Conservation (phyloP, 2,797 vertebrate species). For the Pyrrhura leucotis region DNA sequence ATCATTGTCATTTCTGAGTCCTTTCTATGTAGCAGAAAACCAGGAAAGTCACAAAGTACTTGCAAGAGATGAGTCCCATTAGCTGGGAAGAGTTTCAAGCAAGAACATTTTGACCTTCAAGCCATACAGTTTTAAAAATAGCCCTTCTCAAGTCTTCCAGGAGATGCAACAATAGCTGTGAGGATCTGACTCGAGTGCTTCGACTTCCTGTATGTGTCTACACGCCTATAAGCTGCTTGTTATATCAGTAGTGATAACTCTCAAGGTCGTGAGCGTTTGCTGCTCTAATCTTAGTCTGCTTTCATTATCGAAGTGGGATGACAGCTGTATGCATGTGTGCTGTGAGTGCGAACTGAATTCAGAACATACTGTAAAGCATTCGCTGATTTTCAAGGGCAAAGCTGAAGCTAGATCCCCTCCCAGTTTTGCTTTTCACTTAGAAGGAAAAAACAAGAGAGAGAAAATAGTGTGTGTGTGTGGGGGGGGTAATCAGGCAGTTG, state of each 20-base stretch:
- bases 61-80: neutral
- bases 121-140: neutral
- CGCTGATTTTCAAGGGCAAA: slow-evolving; percentile 55
- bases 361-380: neutral
- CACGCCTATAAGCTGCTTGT: neutral
- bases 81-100: neutral
- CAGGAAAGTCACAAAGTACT: neutral
- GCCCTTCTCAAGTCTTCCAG: neutral
- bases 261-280: slow-evolving; percentile 31
- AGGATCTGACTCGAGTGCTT: neutral
- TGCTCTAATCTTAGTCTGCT: slow-evolving; percentile 31
- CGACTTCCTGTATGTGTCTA: neutral
- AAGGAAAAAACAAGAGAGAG: neutral
- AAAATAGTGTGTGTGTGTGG: fast-evolving
- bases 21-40: neutral
- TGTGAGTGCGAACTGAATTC: neutral
- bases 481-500: neutral
- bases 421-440: neutral
- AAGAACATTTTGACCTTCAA: neutral
- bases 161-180: neutral
- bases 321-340: slow-evolving; percentile 6
- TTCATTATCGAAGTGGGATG: neutral
- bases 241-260: slow-evolving; percentile 26
- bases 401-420: neutral
- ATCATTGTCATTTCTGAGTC: neutral